Evolutionary conservation across 2,113 vertebrate species (phyloP).

Genomic region (Asarcornis scutulata): DNA sequence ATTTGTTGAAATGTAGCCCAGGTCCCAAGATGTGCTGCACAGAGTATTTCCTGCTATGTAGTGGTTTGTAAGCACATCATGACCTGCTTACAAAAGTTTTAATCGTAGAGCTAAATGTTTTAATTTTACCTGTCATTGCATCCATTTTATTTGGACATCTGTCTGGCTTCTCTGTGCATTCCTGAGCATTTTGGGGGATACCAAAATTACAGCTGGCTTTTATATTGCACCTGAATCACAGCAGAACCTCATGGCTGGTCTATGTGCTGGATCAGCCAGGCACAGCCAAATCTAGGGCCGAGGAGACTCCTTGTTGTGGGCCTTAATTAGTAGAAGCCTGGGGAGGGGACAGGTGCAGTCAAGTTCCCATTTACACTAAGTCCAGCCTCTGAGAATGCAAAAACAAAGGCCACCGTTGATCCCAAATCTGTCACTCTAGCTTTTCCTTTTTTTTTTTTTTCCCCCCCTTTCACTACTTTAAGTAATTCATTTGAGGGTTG

Average conservation of each 20-base stretch:
- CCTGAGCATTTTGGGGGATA: neutral
- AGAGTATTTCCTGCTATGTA: neutral
- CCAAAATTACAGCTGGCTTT: neutral
- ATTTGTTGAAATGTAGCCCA: neutral
- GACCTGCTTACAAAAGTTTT: neutral
- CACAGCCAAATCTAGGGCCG: fast-evolving
- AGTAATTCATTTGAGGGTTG: neutral
- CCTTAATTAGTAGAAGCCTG: too few species aligned
- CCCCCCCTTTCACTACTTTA: neutral
- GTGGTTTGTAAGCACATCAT: neutral
- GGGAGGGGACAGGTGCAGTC: neutral
- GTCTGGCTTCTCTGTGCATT: neutral
- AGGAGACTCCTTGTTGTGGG: neutral
- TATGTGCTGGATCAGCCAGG: neutral
- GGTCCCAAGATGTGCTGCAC: neutral
- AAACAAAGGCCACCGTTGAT: neutral
- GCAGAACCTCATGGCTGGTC: fast-evolving
- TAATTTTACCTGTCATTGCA: fast-evolving
- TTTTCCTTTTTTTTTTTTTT: neutral
- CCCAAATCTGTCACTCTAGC: neutral
- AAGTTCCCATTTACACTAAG: fast-evolving
- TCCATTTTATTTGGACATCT: neutral
- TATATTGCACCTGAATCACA: fast-evolving
- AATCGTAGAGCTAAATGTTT: neutral
- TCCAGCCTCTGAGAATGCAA: neutral